Conservation (phyloP, 2,797 vertebrate genomes). For the Petrocephalus schoutedeni region DNA sequence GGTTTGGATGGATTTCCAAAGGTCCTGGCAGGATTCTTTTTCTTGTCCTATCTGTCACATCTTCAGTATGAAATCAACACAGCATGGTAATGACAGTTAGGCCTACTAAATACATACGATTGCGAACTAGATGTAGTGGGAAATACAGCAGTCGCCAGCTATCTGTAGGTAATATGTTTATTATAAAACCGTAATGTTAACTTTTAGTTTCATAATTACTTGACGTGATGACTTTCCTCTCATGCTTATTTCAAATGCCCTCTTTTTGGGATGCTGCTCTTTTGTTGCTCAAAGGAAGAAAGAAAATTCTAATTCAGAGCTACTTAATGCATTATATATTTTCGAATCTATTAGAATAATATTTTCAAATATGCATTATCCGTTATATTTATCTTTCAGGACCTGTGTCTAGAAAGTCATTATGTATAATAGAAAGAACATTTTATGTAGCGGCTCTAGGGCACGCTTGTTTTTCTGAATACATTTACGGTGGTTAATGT, state of each 20-base stretch:
- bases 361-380: neutral
- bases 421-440: conserved; percentile 76
- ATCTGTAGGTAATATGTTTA: neutral
- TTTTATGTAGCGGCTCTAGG: conserved; percentile 80
- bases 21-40: conserved; percentile 79
- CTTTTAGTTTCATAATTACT: neutral
- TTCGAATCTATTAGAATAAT: neutral
- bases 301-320: neutral
- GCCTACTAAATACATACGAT: neutral
- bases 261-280: neutral
- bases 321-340: neutral
- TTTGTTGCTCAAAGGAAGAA: neutral
- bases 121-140: conserved; percentile 34
- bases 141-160: conserved; percentile 55
- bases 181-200: neutral
- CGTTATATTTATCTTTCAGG: conserved; percentile 57
- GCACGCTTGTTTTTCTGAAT: conserved; percentile 69
- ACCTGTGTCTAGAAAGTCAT: conserved; percentile 66
- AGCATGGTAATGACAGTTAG: conserved; percentile 41
- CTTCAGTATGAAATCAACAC: conserved; percentile 61
- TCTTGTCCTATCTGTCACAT: conserved; percentile 29
- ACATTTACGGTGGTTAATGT: conserved; percentile 52
- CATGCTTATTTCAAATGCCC: neutral
- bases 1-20: conserved; percentile 95
- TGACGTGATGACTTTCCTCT: neutral